Evolutionary conservation across 2,888 invertebrate species (phyloP), one percentile per base, ranked within the genome.

Genomic region (Quadroppia sp.): DNA sequence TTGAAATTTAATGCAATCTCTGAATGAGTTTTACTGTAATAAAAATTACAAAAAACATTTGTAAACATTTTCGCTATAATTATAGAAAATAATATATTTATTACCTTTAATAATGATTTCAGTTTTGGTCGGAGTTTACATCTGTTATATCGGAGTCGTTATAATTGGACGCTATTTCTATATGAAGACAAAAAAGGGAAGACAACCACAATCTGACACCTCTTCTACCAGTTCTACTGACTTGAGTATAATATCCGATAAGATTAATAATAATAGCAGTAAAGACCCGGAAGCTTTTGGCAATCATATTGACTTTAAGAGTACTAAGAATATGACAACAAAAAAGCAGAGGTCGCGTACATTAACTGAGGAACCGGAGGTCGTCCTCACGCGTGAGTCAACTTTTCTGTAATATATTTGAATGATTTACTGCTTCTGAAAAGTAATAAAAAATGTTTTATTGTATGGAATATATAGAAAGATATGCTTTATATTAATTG

Each of bases 251-350:
- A 64, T 64, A n/a, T 13, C 32, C 3, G 61, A 64, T 15, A 59
- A 15, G 82, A 69, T 25, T 64, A 79, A 81, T 74, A 76, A 76
- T 40, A 82, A 82, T 25, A 25, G n/a, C 23, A 56, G 3, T 28
- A 86, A 85, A 85, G 75, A 75, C 20, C 17, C 61, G 0, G 40
- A 36, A 69, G 32, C 64, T 9, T n/a, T 30, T 36, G 61, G 30
- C 2, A 17, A n/a, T 36, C 11, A 28, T 36, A 64, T 64, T n/a
- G 36, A 64, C 20, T 64, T 64, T n/a, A 30, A 64, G 20, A 30
- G 61, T 6, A 64, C 61, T 36, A 64, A 64, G n/a, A n/a, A n/a
- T 32, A 2, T 64, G 17, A 64, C 32, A 1, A 64, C 61, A 1
- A 64, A 64, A 64, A n/a, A n/a, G 20, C 30, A 64, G n/a, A 7